These are phyloP conservation scores for Lutjanus argentimaculatus DNA, from an alignment of 2,797 vertebrate genomes.

Conservation along the genomic window DNA sequence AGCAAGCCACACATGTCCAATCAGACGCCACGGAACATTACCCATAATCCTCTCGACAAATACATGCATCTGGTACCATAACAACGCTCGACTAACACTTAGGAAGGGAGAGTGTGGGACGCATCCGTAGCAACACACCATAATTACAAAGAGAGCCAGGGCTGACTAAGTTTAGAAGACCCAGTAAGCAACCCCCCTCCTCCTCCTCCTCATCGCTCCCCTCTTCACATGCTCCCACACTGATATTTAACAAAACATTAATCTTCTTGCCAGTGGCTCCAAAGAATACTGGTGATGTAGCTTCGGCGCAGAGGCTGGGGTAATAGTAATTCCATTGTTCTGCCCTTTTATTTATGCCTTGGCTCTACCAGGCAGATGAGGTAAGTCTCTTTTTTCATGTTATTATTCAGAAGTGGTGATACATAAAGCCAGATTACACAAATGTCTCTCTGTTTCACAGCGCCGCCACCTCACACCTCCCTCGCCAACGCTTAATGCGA, in stretches of 20 bases:
- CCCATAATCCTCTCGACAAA: slow-evolving; percentile 83
- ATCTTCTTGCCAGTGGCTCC: slow-evolving; percentile 99
- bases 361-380: slow-evolving; percentile 98
- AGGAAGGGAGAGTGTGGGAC: slow-evolving; percentile 79
- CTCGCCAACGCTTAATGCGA: slow-evolving; percentile 81
- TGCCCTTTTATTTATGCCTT: slow-evolving; percentile 96
- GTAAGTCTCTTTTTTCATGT: slow-evolving; percentile 94
- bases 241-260: slow-evolving; percentile 99
- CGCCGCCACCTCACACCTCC: slow-evolving; percentile 88
- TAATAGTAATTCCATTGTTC: slow-evolving; percentile 99
- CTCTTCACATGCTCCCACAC: slow-evolving; percentile 94
- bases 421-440: slow-evolving; percentile 98
- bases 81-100: slow-evolving; percentile 77
- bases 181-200: slow-evolving; percentile 80
- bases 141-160: slow-evolving; percentile 89
- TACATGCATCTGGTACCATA: slow-evolving; percentile 82
- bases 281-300: slow-evolving; percentile 96
- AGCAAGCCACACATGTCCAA: slow-evolving; percentile 71
- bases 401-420: slow-evolving; percentile 99
- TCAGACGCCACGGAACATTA: slow-evolving; percentile 79
- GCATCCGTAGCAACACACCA: slow-evolving; percentile 86
- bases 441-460: slow-evolving; percentile 96
- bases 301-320: slow-evolving; percentile 85
- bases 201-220: slow-evolving; percentile 43
- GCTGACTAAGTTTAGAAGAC: slow-evolving; percentile 95